Conservation (phyloP, 2,888 invertebrate genomes). For the Ditylenchus weischeri region DNA sequence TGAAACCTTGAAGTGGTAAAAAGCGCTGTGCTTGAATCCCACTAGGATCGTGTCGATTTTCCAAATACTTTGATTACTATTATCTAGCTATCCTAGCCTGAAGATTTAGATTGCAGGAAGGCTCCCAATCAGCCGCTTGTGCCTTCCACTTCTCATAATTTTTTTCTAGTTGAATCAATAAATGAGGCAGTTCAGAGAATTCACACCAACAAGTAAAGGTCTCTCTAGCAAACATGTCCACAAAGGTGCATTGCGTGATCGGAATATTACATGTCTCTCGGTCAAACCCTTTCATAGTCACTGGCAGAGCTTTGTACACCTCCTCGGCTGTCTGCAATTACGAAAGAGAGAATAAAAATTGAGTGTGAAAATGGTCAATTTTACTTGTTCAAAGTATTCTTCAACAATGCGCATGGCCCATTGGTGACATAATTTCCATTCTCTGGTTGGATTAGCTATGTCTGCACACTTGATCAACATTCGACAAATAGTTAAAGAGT, state of each 20-base stretch:
- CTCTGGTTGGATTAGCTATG: constrained; percentile 91
- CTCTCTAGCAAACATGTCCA: constrained; percentile 93
- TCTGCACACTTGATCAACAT: constrained; percentile 86
- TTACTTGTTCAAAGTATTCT: constrained; percentile 87
- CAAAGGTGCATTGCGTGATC: constrained; percentile 80
- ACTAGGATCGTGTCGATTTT: too few relatives aligned
- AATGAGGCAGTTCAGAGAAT: constrained; percentile 52
- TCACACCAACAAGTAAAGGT: constrained; percentile 96
- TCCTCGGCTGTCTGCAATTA: constrained; percentile 83
- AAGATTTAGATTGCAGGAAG: constrained; percentile 35
- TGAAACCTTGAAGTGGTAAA: too few relatives aligned
- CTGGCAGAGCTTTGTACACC: constrained; percentile 79
- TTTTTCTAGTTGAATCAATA: constrained; percentile 48
- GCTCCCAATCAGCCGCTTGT: constrained; percentile 48
- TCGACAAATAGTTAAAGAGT: constrained; percentile 55
- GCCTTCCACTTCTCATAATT: constrained; percentile 56
- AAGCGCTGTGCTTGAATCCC: too few relatives aligned
- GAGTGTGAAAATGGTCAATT: neutral
- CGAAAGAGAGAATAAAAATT: neutral
- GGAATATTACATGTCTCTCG: constrained; percentile 89
- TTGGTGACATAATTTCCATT: constrained; percentile 73
- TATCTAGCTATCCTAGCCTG: neutral
- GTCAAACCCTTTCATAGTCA: constrained; percentile 98
- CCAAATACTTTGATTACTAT: too few relatives aligned
- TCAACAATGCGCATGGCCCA: constrained; percentile 95